Percentiles rank a stretch among this genome's conserved stretches.
These are phyloP conservation scores for Carollia perspicillata DNA, from an alignment of 2,113 vertebrate genomes.

Conservation along the genomic window DNA sequence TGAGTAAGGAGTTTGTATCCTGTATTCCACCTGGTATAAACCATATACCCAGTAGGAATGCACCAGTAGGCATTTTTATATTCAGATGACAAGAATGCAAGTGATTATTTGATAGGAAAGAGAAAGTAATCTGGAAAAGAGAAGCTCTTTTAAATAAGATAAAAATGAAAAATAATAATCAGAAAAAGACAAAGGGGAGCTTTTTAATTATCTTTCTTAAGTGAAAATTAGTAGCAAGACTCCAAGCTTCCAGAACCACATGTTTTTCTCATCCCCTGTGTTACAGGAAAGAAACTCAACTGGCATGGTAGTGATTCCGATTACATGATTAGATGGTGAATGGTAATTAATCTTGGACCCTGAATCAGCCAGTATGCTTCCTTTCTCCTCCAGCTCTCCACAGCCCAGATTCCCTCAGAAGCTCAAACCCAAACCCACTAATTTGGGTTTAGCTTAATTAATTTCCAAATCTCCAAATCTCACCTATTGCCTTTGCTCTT, in stretches of 20 bases:
- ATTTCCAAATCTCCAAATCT: conserved; percentile 74
- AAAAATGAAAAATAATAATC: not conserved
- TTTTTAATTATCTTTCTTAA: not conserved
- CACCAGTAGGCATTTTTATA: not conserved
- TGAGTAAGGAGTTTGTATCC: not conserved
- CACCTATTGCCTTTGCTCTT: conserved; percentile 69
- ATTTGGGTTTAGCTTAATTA: conserved; percentile 80
- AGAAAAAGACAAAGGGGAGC: not conserved
- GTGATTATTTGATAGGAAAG: not conserved
- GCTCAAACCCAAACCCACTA: conserved; percentile 70
- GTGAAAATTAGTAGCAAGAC: conserved; percentile 38
- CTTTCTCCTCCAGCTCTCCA: conserved; percentile 71
- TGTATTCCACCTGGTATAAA: not conserved
- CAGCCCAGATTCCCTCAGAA: conserved; percentile 67
- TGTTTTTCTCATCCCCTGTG: not conserved
- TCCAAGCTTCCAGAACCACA: not conserved
- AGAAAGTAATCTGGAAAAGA: not conserved
- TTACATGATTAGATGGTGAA: conserved; percentile 74
- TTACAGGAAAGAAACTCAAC: conserved; percentile 29
- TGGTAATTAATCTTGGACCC: conserved; percentile 78
- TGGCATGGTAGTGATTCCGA: conserved; percentile 51
- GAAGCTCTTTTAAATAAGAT: not conserved
- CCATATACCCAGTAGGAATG: not conserved
- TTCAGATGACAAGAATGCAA: not conserved
- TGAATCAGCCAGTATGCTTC: conserved; percentile 34